Base-by-base conservation (phyloP, 2,797 vertebrate species). In the Enteromius thamalakanensis region DNA sequence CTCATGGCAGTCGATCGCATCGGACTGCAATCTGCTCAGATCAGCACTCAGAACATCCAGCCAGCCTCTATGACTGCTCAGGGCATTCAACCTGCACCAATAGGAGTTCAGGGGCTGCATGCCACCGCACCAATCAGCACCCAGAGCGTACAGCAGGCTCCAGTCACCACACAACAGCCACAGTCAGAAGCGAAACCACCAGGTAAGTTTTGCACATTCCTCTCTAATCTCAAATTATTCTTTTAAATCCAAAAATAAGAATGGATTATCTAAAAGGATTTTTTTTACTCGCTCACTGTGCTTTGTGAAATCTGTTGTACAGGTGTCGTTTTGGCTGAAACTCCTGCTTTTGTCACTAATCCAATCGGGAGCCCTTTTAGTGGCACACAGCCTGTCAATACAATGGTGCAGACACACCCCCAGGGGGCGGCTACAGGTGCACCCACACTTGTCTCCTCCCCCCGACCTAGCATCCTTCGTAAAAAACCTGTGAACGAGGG, bases 1-100 rank as follows among this genome's bases (percentile, higher is more conserved):
- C 92, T 99, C 89, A 99, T 99, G 97, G 95, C 97, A 0, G 97
- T 99, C 3, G 98, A 99, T 89, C 97, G 98, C 81, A 97, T 98
- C 40, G 97, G 97, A 34, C 96, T 98, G 80, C 96, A 97, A 49
- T 96, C 98, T 0, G 95, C 97, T 0, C 97, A 98, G 40, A 97
- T 99, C 92, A 92, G 95, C 17, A 95, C 97, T 0, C 97, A 98
- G 83, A 97, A 97, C 49, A 97, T 99, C 87, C 98, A 99, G 90
- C 95, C 96, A 0, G 95, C 96, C 0, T 95, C 97, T 1, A 97
- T 99, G 81, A 81, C 93, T 0, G 92, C 97, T 0, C 98, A 98
- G 88, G 96, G 97, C 4, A 97, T 99, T 79, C 98, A 99, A 88
- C 94, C 97, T 0, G 92, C 97, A 0, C 95, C 96, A 0, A 96